Conservation (phyloP, 2,888 invertebrate species). For the Muscina levida region DNA sequence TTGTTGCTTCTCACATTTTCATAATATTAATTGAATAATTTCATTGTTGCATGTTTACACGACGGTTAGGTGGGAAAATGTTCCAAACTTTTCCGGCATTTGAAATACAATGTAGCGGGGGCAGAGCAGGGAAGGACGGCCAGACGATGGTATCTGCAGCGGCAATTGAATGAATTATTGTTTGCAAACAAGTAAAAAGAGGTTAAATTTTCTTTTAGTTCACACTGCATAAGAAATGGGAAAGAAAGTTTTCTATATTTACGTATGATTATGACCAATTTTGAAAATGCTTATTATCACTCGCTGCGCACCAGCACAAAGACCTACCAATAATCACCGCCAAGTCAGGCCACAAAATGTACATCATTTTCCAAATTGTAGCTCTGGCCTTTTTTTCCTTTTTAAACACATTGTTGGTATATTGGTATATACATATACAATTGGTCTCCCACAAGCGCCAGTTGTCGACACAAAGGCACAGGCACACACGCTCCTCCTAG, state of each 20-base stretch:
- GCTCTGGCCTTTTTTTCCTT: conserved; percentile 5
- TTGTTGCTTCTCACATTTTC: conserved; percentile 24
- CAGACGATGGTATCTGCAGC: too few species aligned
- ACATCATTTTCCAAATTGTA: not conserved
- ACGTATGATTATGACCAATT: conserved; percentile 24
- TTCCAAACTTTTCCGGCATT: conserved; percentile 29
- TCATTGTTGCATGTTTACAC: conserved; percentile 13
- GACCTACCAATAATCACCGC: too few species aligned
- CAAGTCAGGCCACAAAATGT: not conserved
- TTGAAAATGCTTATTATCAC: conserved; percentile 34
- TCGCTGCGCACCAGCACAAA: not conserved
- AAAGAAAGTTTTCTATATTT: conserved; percentile 53
- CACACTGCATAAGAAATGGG: conserved; percentile 57
- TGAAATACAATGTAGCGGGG: not conserved
- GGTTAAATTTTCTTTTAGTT: conserved; percentile 65
- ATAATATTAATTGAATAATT: conserved; percentile 33
- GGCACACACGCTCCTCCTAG: not conserved
- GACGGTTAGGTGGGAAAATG: conserved; percentile 20
- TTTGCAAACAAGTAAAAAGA: conserved; percentile 51
- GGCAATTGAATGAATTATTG: conserved; percentile 54
- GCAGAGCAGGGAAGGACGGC: not conserved
- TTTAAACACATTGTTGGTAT: not conserved
- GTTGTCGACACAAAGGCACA: not conserved
- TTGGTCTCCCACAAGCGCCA: too few species aligned
- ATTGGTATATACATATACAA: not conserved